These are phyloP conservation scores for Limulus polyphemus DNA, from an alignment of 2,888 invertebrate species.

Conservation along the genomic window DNA sequence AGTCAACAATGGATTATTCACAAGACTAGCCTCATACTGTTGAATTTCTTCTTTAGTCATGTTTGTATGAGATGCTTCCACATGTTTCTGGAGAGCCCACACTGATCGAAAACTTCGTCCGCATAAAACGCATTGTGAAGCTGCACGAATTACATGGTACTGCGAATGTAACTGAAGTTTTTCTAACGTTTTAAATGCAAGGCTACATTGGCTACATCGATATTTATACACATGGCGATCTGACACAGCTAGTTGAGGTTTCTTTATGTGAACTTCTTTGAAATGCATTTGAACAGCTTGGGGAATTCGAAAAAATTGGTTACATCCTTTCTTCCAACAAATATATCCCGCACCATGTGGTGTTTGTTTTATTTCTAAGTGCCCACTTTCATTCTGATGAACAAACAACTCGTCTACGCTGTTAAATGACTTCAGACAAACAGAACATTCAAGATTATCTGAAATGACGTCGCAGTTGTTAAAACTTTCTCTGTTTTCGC, in stretches of 20 bases:
- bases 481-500: too few relatives aligned
- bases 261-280: slow-evolving; percentile 43
- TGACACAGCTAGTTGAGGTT: slow-evolving; percentile 53
- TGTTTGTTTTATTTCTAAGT: slow-evolving; percentile 54
- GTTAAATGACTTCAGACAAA: slow-evolving; percentile 62
- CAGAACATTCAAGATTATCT: slow-evolving; percentile 44
- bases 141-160: slow-evolving; percentile 87
- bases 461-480: too few relatives aligned
- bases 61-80: slow-evolving; percentile 74
- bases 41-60: slow-evolving; percentile 64
- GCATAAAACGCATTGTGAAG: slow-evolving; percentile 87
- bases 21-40: slow-evolving; percentile 62
- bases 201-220: slow-evolving; percentile 86
- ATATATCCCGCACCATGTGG: slow-evolving; percentile 65
- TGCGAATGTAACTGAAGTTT: slow-evolving; percentile 87
- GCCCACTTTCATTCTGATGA: slow-evolving; percentile 77
- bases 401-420: slow-evolving; percentile 70
- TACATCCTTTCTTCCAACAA: slow-evolving; percentile 80
- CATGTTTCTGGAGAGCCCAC: slow-evolving; percentile 76
- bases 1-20: slow-evolving; percentile 59
- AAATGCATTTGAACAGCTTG: slow-evolving; percentile 72
- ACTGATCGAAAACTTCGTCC: slow-evolving; percentile 82
- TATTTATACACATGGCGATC: slow-evolving; percentile 93
- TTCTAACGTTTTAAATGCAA: slow-evolving; percentile 91
- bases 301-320: slow-evolving; percentile 68